Base-by-base conservation (phyloP, 1,140 invertebrate genomes). In the Sesamia nonagrioides region DNA sequence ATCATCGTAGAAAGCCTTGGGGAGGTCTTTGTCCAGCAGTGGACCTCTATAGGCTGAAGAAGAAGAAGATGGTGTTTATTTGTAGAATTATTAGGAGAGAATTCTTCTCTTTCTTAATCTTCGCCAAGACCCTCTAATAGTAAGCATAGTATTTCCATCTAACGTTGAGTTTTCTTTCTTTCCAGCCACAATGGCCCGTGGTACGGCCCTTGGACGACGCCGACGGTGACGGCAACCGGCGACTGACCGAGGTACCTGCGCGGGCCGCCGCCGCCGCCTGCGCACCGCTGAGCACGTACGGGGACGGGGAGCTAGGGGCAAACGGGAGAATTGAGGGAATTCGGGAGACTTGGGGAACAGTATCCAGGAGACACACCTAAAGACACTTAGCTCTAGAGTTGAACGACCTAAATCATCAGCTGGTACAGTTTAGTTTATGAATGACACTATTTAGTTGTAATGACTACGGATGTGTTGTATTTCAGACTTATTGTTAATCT, bases 171-270 rank as follows among this genome's bases (percentile, higher is more conserved):
- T 68, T 68, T 15, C 21, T 18, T 48, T 68, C 18, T 68, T 48
- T 45, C 18, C 63, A 68, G 63, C 63, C 63, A 68, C 40, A 68
- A 68, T 40, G 42, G 63, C 35, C 60, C 60, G 35, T 63, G 60
- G 60, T 48, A 15, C 6, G 42, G 40, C 42, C 63, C 63, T 45
- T 68, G 63, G 63, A 45, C 63, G 4, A 45, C 40, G 63, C 37
- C n/a, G n/a, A n/a, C 63, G 63, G 63, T 68, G 63, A 45, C 63
- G 63, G 63, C 63, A 9, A 68, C 63, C 18, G 63, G 63, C 21
- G 63, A 68, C 42, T 68, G 63, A 68, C 63, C 63, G 63, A 68
- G 63, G 63, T 45, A 45, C 17, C 61, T 40, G 61, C 61, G 61
- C 61, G 61, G 61, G 61, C 61, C 61, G 9, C 37, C 8, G 37